These are phyloP conservation scores for Coracopsis vasa DNA, from an alignment of 2,113 vertebrate species.

Conservation along the genomic window DNA sequence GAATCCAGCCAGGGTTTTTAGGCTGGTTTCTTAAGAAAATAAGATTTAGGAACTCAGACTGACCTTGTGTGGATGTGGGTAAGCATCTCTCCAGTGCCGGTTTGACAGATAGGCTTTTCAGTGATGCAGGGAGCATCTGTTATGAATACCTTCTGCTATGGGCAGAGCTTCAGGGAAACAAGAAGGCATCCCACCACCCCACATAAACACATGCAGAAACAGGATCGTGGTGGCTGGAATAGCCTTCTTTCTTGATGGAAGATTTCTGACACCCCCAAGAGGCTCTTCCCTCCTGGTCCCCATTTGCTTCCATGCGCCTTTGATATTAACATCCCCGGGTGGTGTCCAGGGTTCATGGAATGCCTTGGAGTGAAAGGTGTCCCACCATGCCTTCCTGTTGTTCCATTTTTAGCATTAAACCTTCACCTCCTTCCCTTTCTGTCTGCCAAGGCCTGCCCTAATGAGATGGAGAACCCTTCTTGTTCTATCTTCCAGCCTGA, in stretches of 20 bases:
- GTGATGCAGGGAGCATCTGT: neutral
- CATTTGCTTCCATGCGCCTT: accelerated
- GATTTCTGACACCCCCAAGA: neutral
- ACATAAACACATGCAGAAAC: accelerated
- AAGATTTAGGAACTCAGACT: neutral
- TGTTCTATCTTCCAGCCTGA: neutral
- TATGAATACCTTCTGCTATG: neutral
- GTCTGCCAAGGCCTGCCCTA: accelerated
- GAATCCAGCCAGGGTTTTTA: neutral
- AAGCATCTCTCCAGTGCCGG: neutral
- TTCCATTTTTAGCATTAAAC: neutral
- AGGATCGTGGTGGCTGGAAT: neutral
- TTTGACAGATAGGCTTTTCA: neutral
- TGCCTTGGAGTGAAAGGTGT: neutral
- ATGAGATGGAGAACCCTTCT: neutral
- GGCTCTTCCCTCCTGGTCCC: neutral
- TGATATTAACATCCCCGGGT: neutral
- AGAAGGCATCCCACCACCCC: neutral
- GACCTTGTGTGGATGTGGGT: neutral
- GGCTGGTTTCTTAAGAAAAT: neutral
- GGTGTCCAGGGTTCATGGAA: accelerated
- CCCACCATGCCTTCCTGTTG: neutral
- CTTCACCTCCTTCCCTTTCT: neutral
- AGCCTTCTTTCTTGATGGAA: neutral
- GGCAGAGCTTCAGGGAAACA: neutral